Base-by-base conservation (phyloP, 2,113 vertebrate genomes). In the Varanus komodoensis region DNA sequence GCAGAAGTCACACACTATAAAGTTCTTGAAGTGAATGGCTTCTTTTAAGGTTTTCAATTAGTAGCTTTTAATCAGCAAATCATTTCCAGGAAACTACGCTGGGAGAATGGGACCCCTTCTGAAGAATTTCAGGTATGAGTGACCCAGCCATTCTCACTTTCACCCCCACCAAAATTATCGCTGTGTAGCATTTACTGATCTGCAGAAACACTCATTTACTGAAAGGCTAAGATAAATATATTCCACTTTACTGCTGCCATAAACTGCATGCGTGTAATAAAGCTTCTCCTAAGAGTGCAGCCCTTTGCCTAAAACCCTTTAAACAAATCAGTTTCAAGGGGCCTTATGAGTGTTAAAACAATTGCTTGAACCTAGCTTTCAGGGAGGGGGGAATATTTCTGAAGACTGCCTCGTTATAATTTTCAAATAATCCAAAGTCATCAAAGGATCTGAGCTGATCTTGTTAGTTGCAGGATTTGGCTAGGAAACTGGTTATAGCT, bases 111-210 rank as follows among this genome's bases (percentile, higher is more conserved):
- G 90, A 88, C 54, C 68, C 93, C 90, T 87, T 75, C 89, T 78
- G 87, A 96, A 96, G 96, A 97, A 97, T 97, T 94, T 95, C 91
- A 96, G 95, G 95, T 96, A 97, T 97, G 96, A 97, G 74, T 89
- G 93, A 69, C 50, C 87, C 84, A 91, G 82, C 82, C 82, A 54
- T 78, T 61, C 89, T 84, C 82, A 85, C 83, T 90, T 67, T 85
- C 71, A 84, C 68, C 79, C 88, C 75, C 52, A 71, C 71, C 50
- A 48, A 77, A 85, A 87, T 6, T 69, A 86, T 83, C 48, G 25
- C 64, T 23, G 7, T 34, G 52, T 67, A 81, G 14, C 29, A 82
- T 81, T 86, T 7, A 3, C 5, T 67, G 75, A 90, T 90, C 87
- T 52, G 61, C 14, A 87, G 32, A 89, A 61, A 19, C 61, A 38